These are phyloP conservation scores for Gadus macrocephalus DNA, from an alignment of 2,113 vertebrate species.

Conservation along the genomic window DNA sequence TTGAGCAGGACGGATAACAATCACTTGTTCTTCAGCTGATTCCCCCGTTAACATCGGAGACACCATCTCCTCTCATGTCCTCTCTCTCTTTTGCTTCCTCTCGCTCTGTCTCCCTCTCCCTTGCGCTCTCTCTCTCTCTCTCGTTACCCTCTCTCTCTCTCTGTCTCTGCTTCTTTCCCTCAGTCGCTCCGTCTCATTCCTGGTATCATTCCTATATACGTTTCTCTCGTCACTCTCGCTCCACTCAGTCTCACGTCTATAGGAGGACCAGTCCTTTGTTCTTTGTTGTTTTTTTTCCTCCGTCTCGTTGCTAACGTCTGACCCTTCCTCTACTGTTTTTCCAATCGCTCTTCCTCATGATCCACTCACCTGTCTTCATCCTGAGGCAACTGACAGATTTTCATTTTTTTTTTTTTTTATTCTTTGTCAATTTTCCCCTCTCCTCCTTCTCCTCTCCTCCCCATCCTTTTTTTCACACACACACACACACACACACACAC, in stretches of 20 bases:
- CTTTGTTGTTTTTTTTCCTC: conserved; percentile 34
- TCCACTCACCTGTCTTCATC: conserved; percentile 80
- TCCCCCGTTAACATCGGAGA: conserved; percentile 66
- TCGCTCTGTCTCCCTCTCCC: conserved; percentile 41
- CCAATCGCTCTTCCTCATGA: conserved; percentile 38
- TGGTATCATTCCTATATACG: neutral
- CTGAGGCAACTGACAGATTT: conserved; percentile 95
- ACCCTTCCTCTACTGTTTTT: neutral
- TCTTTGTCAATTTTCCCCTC: conserved; percentile 83
- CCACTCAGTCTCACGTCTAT: neutral
- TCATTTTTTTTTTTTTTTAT: conserved; percentile 86
- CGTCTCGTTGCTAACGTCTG: conserved; percentile 47
- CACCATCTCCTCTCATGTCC: conserved; percentile 36
- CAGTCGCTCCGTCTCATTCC: conserved; percentile 35
- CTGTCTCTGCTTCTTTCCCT: conserved; percentile 55
- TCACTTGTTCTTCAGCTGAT: conserved; percentile 74
- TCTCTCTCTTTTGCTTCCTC: conserved; percentile 9
- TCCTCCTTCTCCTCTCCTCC: conserved; percentile 77
- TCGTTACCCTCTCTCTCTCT: conserved; percentile 17
- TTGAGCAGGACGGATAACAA: conserved; percentile 70
- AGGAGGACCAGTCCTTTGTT: neutral
- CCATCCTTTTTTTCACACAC: conserved; percentile 70
- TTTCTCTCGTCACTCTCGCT: conserved; percentile 1
- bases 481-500: too few species aligned
- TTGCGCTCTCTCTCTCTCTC: conserved; percentile 44